A percentile compares a stretch with the other conserved stretches of the same genome.
Conservation (phyloP, 2,888 invertebrate genomes). For the Leptogaster cylindrica region DNA sequence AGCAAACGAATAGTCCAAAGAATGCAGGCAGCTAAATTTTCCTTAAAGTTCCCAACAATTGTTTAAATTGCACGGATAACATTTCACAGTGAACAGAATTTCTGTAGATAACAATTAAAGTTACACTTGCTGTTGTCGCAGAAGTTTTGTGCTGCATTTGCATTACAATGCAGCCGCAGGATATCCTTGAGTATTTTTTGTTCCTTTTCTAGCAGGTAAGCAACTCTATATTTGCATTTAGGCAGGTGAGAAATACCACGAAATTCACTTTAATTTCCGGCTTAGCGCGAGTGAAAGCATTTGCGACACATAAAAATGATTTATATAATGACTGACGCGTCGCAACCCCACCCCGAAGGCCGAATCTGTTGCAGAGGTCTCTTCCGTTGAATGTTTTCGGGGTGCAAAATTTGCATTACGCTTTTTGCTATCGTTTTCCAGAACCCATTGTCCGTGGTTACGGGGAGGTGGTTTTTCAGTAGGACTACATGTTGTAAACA, state of each 20-base stretch:
- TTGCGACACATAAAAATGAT: constrained; percentile 42
- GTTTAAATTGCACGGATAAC: background rate
- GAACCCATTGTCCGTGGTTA: constrained; percentile 7
- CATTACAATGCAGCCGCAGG: background rate
- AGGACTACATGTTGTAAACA: constrained; percentile 23
- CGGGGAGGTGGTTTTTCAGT: constrained; percentile 2
- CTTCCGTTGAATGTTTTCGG: constrained; percentile 23
- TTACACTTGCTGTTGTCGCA: constrained; percentile 9
- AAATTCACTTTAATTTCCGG: constrained; percentile 43
- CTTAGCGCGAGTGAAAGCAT: constrained; percentile 31
- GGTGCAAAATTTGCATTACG: constrained; percentile 36
- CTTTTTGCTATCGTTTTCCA: background rate
- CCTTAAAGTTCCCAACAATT: background rate
- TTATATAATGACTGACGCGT: constrained; percentile 40
- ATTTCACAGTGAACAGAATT: background rate
- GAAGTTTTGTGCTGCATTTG: constrained; percentile 11
- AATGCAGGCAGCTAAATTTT: no score
- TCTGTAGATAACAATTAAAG: background rate
- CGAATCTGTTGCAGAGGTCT: constrained; percentile 12
- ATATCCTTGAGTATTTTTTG: constrained; percentile 5
- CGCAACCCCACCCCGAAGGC: constrained; percentile 6
- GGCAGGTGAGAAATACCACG: constrained; percentile 40
- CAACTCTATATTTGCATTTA: constrained; percentile 42
- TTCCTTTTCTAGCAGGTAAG: constrained; percentile 26
- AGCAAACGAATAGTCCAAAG: no score